These are phyloP conservation scores for Platyura marginata DNA, from an alignment of 1,140 invertebrate genomes.

Conservation along the genomic window DNA sequence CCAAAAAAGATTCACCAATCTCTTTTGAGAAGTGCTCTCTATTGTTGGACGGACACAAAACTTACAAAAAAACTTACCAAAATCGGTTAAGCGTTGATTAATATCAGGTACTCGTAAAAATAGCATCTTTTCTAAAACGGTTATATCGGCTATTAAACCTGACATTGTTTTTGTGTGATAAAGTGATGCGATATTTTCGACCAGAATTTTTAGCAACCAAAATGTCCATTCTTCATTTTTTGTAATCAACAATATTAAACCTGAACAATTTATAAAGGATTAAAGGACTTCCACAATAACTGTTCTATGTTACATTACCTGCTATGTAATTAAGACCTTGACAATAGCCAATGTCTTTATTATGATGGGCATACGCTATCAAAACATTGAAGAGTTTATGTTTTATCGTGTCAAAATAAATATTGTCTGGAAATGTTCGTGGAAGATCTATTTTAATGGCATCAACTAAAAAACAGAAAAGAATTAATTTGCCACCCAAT, in stretches of 20 bases:
- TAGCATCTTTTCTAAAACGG: conserved; percentile 69
- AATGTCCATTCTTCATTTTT: conserved; percentile 80
- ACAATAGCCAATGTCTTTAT: conserved; percentile 74
- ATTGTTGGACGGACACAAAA: no score
- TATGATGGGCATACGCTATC: conserved; percentile 75
- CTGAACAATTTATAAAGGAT: conserved; percentile 28
- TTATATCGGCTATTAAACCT: conserved; percentile 70
- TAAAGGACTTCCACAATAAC: neutral
- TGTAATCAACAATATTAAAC: conserved; percentile 63
- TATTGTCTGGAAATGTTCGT: conserved; percentile 86
- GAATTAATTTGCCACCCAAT: neutral
- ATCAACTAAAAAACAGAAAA: conserved; percentile 32
- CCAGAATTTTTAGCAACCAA: conserved; percentile 73
- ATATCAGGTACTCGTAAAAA: conserved; percentile 62
- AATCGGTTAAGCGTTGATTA: conserved; percentile 52
- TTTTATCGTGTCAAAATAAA: conserved; percentile 66
- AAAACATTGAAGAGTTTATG: conserved; percentile 67
- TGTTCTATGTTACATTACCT: no score
- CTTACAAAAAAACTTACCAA: no score
- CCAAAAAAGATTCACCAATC: no score
- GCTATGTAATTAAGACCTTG: conserved; percentile 90
- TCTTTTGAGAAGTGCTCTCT: no score
- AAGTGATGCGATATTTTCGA: conserved; percentile 71
- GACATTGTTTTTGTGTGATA: conserved; percentile 81
- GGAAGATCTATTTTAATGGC: conserved; percentile 69